Conservation (phyloP, 2,113 vertebrate genomes). For the Corapipo altera region DNA sequence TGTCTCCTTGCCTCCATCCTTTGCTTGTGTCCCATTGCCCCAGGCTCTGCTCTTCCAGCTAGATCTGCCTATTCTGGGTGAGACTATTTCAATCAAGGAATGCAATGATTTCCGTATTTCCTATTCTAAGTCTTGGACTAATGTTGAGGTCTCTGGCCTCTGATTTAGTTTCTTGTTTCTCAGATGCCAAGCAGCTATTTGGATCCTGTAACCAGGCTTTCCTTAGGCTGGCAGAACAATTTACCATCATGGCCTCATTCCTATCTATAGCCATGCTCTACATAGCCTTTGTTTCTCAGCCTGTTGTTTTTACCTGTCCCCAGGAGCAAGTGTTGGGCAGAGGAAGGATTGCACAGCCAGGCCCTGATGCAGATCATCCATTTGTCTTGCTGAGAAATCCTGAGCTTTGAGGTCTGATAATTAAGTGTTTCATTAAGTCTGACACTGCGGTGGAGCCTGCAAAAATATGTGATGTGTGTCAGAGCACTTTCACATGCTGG, state of each 20-base stretch:
- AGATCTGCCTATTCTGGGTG: neutral
- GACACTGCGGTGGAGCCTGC: neutral
- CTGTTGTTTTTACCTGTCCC: neutral
- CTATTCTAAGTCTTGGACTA: neutral
- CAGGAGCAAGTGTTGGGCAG: neutral
- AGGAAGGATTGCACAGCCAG: neutral
- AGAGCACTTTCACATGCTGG: neutral
- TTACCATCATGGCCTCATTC: neutral
- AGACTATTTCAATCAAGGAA: neutral
- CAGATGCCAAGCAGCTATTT: neutral
- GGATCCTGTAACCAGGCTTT: neutral
- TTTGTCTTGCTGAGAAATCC: neutral
- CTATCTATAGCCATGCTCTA: neutral
- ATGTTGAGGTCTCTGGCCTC: neutral
- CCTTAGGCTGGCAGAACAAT: neutral
- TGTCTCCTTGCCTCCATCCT: neutral
- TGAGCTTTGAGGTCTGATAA: neutral
- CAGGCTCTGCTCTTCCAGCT: neutral
- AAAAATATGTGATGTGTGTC: neutral
- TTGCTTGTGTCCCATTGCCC: neutral
- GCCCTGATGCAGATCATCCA: neutral
- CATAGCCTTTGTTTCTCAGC: neutral
- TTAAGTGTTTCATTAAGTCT: conserved; percentile 57
- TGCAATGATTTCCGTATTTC: neutral
- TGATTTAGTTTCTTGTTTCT: neutral